These are phyloP conservation scores for Scelioninae gen. 1 DNA, from an alignment of 2,888 invertebrate genomes.

Conservation along the genomic window DNA sequence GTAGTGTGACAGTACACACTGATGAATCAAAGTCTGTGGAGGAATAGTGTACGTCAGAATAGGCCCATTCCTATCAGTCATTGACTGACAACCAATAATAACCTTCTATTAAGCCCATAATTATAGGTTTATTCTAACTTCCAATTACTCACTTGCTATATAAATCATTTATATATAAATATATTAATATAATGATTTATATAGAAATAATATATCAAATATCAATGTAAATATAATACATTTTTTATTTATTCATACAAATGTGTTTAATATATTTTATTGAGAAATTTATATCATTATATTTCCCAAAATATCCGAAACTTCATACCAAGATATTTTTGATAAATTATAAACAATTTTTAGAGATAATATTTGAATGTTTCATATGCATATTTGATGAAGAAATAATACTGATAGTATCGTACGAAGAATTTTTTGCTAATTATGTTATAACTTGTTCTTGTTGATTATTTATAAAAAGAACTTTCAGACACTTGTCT, in stretches of 20 bases:
- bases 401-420: too few species aligned
- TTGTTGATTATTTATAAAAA: constrained; percentile 2
- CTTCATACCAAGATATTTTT: too few species aligned
- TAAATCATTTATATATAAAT: neutral
- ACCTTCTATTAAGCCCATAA: constrained; percentile 34
- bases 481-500: constrained; percentile 13
- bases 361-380: too few species aligned
- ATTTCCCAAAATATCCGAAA: too few species aligned
- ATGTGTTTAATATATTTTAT: too few species aligned
- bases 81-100: constrained; percentile 42
- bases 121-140: constrained; percentile 11
- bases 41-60: too few species aligned
- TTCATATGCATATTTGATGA: too few species aligned
- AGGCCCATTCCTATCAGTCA: too few species aligned
- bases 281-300: too few species aligned
- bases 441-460: constrained; percentile 15
- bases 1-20: constrained; percentile 13
- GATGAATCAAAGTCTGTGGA: constrained; percentile 51
- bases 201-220: too few species aligned
- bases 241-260: too few species aligned
- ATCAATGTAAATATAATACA: neutral
- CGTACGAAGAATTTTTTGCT: neutral
- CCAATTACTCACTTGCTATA: neutral
- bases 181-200: neutral
- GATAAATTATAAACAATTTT: too few species aligned